Evolutionary conservation across 2,888 invertebrate species (phyloP), one percentile per base, ranked within the genome.

Genomic region (Philhelius pedissequus): DNA sequence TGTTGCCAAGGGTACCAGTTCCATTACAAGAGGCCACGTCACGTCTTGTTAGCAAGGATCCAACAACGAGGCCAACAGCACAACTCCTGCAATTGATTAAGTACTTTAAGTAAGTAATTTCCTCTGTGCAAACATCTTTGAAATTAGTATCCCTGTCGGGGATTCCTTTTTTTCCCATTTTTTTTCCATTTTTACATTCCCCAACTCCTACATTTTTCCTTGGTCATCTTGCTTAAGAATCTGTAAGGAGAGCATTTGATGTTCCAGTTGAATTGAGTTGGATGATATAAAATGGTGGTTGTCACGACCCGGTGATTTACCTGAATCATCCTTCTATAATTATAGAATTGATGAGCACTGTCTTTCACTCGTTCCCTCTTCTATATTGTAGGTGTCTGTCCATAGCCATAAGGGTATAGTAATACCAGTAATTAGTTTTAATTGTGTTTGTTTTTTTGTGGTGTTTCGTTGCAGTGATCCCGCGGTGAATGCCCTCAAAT

Each of bases 401-500:
- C 20, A 15, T 9, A 13, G 18, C 32, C 45, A n/a, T 4, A 6
- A 27, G n/a, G 50, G 27, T 32, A 11, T 20, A 43, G 50, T 40
- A 27, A 60, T 74, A 5, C 9, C 11, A 25, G 60, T 75, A 79
- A 86, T 86, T 71, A 62, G 38, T 71, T 74, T 79, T 79, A 66
- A 84, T 86, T 81, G 27, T 58, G 70, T 77, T 66, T 60, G 64
- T 71, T 86, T 32, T 48, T 45, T 27, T 40, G 25, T 27, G 43
- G 32, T 32, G 7, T 48, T 64, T 48, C 22, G 27, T 88, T 86
- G 86, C 92, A 97, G 96, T 89, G 98, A 99, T 92, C 95, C 96
- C 54, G 95, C 97, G 32, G 97, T 99, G 74, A 96, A 96, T 88
- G 97, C 98, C 15, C 94, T 99, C 88, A 98, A 99, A 92, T 97